Conservation (phyloP, 2,888 invertebrate species). For the Nomada hirtipes region DNA sequence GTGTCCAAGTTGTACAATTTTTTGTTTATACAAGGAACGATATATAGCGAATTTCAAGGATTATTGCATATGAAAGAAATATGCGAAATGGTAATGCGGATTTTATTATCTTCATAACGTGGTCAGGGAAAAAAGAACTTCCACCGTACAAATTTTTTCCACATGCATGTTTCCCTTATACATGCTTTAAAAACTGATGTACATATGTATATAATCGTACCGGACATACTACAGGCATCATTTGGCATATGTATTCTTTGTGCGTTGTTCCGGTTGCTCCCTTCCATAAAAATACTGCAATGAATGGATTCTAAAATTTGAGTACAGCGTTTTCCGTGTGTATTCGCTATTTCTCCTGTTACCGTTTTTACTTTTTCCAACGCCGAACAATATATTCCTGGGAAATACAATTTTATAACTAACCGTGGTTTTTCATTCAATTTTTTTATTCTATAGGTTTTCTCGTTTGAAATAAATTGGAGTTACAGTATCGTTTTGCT, state of each 20-base stretch:
- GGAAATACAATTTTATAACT: conserved; percentile 32
- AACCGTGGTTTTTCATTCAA: conserved; percentile 20
- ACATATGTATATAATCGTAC: neutral
- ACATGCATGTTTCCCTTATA: too few species aligned
- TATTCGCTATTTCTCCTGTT: conserved; percentile 21
- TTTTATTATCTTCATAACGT: neutral
- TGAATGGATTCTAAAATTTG: conserved; percentile 21
- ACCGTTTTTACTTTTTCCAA: neutral
- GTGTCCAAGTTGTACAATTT: too few species aligned
- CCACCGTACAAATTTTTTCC: neutral
- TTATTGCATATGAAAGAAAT: neutral
- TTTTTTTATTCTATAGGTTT: neutral
- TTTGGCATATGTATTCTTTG: neutral
- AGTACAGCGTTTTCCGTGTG: neutral
- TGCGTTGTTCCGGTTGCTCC: neutral
- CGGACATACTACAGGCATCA: neutral
- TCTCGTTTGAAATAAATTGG: conserved; percentile 35
- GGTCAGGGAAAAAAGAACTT: neutral
- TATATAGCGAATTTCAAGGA: neutral
- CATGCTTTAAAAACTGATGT: neutral
- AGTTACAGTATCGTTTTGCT: conserved; percentile 20
- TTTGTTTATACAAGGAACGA: too few species aligned
- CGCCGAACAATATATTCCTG: conserved; percentile 33
- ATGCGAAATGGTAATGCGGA: too few species aligned
- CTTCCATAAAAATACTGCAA: conserved; percentile 16